Conservation (phyloP, 2,113 vertebrate genomes). For the Periophthalmodon schlosseri region DNA sequence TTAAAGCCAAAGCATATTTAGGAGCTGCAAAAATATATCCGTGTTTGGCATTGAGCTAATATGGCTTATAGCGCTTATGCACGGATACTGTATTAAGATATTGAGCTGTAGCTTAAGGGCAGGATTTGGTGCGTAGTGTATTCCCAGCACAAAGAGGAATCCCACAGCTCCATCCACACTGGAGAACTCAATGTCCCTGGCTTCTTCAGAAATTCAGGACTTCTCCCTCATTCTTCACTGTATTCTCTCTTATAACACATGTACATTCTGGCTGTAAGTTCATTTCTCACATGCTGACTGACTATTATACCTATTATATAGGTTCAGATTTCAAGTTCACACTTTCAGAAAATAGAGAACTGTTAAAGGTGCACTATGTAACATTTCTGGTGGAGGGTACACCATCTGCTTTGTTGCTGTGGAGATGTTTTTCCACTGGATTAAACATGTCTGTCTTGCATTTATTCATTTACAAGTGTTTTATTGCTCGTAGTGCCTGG, state of each 20-base stretch:
- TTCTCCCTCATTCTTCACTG: conserved; percentile 11
- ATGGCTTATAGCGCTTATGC: neutral
- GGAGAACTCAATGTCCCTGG: conserved; percentile 3
- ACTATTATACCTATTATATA: neutral
- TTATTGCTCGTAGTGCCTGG: too few species aligned
- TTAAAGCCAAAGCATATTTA: neutral
- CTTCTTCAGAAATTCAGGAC: conserved; percentile 25
- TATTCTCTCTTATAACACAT: conserved; percentile 21
- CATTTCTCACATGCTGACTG: neutral
- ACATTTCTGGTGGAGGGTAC: too few species aligned
- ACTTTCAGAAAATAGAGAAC: neutral
- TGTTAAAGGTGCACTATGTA: too few species aligned
- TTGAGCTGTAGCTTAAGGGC: conserved; percentile 10
- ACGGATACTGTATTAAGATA: conserved; percentile 16
- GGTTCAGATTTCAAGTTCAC: neutral
- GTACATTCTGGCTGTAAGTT: neutral
- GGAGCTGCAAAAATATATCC: conserved; percentile 6
- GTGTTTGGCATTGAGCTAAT: conserved; percentile 9
- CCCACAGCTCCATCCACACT: conserved; percentile 1
- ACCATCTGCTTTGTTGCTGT: too few species aligned
- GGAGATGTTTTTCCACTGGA: too few species aligned
- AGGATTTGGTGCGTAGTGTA: conserved; percentile 31
- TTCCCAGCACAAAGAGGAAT: conserved; percentile 20
- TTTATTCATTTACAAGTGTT: too few species aligned
- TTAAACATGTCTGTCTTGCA: too few species aligned